Conservation (phyloP, 2,113 vertebrate genomes). For the Anseranas semipalmata region DNA sequence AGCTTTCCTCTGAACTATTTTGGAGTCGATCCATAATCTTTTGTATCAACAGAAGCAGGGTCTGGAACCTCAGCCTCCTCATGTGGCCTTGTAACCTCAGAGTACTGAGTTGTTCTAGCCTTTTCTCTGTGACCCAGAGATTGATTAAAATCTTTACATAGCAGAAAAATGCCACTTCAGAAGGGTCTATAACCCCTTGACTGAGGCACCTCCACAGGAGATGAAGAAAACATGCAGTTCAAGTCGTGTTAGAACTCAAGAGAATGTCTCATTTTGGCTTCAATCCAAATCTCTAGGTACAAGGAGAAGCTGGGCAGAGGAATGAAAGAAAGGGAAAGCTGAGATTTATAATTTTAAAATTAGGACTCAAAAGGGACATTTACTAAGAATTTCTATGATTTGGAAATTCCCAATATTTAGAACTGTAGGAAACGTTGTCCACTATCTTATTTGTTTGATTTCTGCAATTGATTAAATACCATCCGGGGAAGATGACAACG, state of each 20-base stretch:
- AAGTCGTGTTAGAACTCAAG: not conserved
- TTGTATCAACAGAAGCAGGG: not conserved
- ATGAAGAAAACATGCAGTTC: not conserved
- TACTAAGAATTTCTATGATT: not conserved
- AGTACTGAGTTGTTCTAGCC: not conserved
- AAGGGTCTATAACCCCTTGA: not conserved
- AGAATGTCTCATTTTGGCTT: conserved; percentile 2
- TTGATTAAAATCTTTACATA: not conserved
- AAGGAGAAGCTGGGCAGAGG: not conserved
- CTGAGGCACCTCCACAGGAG: not conserved
- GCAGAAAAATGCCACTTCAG: not conserved
- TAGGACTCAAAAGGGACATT: not conserved
- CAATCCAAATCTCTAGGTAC: not conserved
- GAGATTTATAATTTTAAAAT: conserved; percentile 9
- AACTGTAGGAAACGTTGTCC: not conserved
- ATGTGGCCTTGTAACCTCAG: not conserved
- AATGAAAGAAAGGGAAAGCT: not conserved
- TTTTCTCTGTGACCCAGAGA: not conserved
- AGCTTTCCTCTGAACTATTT: not conserved
- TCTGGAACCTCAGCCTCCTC: not conserved
- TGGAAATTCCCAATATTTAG: not conserved
- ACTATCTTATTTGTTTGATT: conserved; percentile 29
- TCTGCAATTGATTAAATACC: conserved; percentile 22
- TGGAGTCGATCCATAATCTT: not conserved
- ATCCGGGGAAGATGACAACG: not conserved